A percentile compares a stretch with the other conserved stretches of the same genome.
phyloP scores from a whole-genome alignment of 2,888 invertebrate species.

The Trachelus tabidus region DNA sequence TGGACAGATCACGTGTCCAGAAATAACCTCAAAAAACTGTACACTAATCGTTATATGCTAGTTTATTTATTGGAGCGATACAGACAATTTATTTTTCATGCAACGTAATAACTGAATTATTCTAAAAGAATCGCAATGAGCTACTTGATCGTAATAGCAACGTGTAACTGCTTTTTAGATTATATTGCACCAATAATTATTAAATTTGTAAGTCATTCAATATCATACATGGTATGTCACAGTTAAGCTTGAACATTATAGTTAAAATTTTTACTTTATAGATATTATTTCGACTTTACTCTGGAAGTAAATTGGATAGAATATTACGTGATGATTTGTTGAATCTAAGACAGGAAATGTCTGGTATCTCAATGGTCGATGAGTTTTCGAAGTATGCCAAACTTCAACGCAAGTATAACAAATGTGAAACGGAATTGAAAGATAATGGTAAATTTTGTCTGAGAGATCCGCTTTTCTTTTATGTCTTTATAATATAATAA shows the following conservation, averaged over 20 bases:
- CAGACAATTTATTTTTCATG: no score
- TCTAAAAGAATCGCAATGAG: conserved; percentile 36
- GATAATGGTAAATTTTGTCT: conserved; percentile 45
- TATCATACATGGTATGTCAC: conserved; percentile 4
- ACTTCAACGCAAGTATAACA: conserved; percentile 59
- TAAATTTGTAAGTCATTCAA: conserved; percentile 48
- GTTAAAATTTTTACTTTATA: conserved; percentile 25
- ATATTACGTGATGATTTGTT: conserved; percentile 43
- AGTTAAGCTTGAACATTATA: neutral
- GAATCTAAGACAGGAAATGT: conserved; percentile 54
- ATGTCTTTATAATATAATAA: neutral
- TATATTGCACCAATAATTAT: conserved; percentile 47
- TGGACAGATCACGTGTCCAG: no score
- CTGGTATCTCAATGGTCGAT: conserved; percentile 58
- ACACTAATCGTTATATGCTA: no score
- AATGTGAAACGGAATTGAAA: conserved; percentile 52
- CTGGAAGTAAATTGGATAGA: conserved; percentile 36
- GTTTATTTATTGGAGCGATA: no score
- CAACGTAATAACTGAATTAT: neutral
- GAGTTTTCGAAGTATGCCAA: conserved; percentile 65
- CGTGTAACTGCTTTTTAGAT: conserved; percentile 46
- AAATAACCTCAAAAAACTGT: no score
- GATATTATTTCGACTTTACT: conserved; percentile 41
- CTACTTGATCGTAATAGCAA: conserved; percentile 49
- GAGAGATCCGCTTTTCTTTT: neutral